Base-by-base conservation (phyloP, 2,888 invertebrate genomes). In the Megalurothrips usitatus region DNA sequence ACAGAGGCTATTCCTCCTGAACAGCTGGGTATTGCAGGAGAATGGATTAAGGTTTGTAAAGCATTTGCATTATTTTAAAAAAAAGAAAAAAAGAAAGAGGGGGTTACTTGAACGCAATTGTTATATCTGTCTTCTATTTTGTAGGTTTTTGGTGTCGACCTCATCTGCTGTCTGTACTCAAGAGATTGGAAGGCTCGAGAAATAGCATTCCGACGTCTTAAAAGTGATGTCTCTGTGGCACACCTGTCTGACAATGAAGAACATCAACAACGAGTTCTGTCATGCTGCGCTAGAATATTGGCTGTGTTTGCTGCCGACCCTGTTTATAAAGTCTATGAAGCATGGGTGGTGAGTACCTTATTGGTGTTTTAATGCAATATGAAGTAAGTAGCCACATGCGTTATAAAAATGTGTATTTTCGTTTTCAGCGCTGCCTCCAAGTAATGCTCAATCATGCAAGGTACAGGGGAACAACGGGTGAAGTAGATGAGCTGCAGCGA, bases 271-370 rank as follows among this genome's bases (percentile, higher is more conserved):
- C 84, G 84, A 79, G 85, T 86, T 83, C 83, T 88, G 58, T 85
- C 86, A 81, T 85, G 85, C 78, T 86, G 87, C 82, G 87, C 87
- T 81, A 85, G 85, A 81, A 86, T 88, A 28, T 84, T 88, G 34
- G 85, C 87, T 6, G 86, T 86, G 83, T 85, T 87, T 84, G 86
- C 86, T 82, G 85, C 86, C 49, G 88, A 88, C 84, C 88, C 88
- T 17, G 88, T 88, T 11, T 88, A 88, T 84, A 87, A 86, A 84
- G 88, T 88, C 34, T 88, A 87, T 84, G 86, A 87, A 19, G 87
- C 87, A 78, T 86, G 86, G 79, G 83, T 88, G 85, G 88, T 88
- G 83, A 85, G 87, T 85, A 47, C 6, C 75, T 28, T 43, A 43
- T 43, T 43, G 34, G 34, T 43, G 34, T 43, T 6, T 6, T 6